Evolutionary conservation across 2,888 invertebrate species (phyloP).

Genomic region (Hemistola chrysoprasaria): DNA sequence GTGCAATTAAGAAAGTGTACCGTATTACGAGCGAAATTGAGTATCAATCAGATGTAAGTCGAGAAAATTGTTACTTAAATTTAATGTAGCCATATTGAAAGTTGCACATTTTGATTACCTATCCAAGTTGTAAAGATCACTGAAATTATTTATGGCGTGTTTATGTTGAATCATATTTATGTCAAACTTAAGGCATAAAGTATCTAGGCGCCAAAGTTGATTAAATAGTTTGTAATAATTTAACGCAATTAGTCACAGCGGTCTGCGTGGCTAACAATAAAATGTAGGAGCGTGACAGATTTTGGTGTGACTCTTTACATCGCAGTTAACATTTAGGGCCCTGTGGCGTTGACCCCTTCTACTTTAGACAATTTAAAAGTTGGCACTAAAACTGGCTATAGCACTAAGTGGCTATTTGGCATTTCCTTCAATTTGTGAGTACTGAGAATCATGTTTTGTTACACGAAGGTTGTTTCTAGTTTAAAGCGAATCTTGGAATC

Average conservation of each 20-base stretch:
- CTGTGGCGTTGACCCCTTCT: conserved; percentile 18
- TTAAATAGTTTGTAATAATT: conserved; percentile 19
- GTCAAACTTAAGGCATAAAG: neutral
- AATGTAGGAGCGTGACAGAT: conserved; percentile 28
- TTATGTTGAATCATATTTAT: too few species aligned
- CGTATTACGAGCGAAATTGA: conserved; percentile 3
- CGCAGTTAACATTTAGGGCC: conserved; percentile 22
- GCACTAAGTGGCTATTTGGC: too few species aligned
- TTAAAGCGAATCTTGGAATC: too few species aligned
- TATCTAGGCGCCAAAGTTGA: conserved; percentile 15
- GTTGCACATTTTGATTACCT: too few species aligned
- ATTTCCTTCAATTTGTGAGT: too few species aligned
- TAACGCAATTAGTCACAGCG: conserved; percentile 26
- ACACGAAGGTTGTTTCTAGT: too few species aligned
- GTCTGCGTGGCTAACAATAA: conserved; percentile 24
- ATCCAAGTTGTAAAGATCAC: too few species aligned
- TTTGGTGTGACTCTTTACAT: conserved; percentile 20
- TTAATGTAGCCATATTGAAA: neutral
- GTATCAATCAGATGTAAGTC: conserved; percentile 1
- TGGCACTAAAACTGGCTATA: neutral
- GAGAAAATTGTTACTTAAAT: conserved; percentile 8
- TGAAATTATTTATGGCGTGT: too few species aligned
- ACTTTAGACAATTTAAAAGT: neutral
- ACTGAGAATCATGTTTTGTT: too few species aligned
- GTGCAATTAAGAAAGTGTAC: neutral